Percentiles rank a stretch among this genome's conserved stretches.
Evolutionary conservation across 2,113 vertebrate genomes (phyloP).

Genomic region (Bufo gargarizans): DNA sequence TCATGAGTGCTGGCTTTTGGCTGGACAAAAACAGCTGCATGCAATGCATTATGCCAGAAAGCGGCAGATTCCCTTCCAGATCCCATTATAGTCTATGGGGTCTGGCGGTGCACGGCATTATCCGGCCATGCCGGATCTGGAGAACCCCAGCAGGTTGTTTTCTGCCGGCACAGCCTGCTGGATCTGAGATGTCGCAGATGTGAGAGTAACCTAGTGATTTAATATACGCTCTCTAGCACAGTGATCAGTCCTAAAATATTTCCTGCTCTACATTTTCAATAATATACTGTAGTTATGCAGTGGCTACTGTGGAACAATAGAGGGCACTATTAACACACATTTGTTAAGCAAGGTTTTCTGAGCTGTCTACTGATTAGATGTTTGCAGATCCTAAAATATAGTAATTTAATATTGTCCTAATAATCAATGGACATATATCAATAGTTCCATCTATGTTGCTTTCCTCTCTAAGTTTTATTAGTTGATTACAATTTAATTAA

Average conservation of each 20-base stretch:
- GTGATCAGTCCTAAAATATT: background rate
- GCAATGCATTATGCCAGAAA: no score
- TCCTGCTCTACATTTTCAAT: background rate
- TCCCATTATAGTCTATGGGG: no score
- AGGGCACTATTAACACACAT: background rate
- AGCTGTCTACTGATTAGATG: background rate
- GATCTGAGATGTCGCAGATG: no score
- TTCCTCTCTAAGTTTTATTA: background rate
- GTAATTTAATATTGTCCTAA: background rate
- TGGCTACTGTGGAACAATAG: background rate
- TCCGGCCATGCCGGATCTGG: no score
- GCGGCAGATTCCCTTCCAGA: no score
- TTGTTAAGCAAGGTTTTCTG: background rate
- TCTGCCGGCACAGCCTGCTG: no score
- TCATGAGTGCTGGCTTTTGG: no score
- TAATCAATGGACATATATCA: background rate
- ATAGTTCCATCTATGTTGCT: background rate
- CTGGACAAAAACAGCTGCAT: no score
- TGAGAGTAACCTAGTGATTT: background rate
- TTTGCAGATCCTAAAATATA: background rate
- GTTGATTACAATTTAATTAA: background rate
- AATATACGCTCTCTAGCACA: background rate
- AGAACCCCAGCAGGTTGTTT: no score
- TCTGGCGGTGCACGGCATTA: no score
- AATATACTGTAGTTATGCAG: background rate